Base-by-base conservation (phyloP, 2,888 invertebrate species). In the Lypha dubia region DNA sequence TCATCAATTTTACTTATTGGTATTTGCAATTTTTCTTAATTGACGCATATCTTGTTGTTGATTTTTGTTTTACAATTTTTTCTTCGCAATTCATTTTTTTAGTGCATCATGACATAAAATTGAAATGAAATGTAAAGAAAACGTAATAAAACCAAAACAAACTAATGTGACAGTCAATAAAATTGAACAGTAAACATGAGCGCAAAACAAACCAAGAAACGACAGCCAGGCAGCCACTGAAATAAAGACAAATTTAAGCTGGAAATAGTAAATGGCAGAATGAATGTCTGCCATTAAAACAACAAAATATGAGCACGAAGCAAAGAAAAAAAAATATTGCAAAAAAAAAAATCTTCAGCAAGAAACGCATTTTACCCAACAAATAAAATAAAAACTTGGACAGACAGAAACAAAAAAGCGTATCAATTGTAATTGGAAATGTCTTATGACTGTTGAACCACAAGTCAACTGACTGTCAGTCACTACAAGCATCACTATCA, bases 371-470 rank as follows among this genome's bases (percentile, higher is more conserved):
- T 35, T 7, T 35, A 35, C n/a, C n/a, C n/a, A 35, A 35, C 9
- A 35, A 35, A 35, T 5, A 28, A 5, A 28, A 4, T 2, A 28
- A 28, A 28, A 9, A 9, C 35, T 28, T 58, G 32, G n/a, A 60
- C 71, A 41, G 49, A 38, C n/a, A 41, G 32, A 41, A 49, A 75
- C 70, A 46, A 75, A 79, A 75, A 35, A n/a, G 8, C 63, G 70
- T 67, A 73, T 82, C 79, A 87, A 87, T 84, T 88, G 89, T 90
- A 90, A 90, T 90, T 90, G 91, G 89, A 90, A 90, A 89, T 89
- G 91, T 90, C 90, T 90, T 89, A 88, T 87, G 90, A 88, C 89
- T 90, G 90, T 89, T 89, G 89, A 88, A 90, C 38, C 82, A 79
- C 80, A 70, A 83, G 67, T 73, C 62, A 79, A 74, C 44, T 84